Evolutionary conservation across 2,797 vertebrate genomes (phyloP), one percentile per base, ranked within the genome.

Genomic region (Eupleurogrammus muticus): DNA sequence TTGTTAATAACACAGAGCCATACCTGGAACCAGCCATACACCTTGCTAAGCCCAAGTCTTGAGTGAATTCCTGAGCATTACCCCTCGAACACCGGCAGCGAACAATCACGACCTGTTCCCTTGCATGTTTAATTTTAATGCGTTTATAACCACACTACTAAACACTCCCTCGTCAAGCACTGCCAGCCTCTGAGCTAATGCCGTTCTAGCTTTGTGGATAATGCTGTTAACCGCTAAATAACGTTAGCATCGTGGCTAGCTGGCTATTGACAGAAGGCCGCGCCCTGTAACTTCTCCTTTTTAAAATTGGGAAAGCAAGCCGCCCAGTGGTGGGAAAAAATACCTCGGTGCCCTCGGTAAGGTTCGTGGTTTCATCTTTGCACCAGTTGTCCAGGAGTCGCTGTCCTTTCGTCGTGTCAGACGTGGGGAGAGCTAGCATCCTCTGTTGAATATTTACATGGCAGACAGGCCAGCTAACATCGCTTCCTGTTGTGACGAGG

Each of bases 401-500:
- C 47, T 50, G 66, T 77, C 73, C 74, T 59, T 76, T 80, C 44
- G 72, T 77, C 65, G 81, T 54, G 54, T 74, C 64, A 60, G 76
- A 85, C 79, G 61, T 53, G 24, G 55, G 23, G 32, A 56, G 11
- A 60, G 81, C 79, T 87, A 87, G 84, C 89, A 88, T 83, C 90
- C 74, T 85, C 73, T 73, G 74, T 49, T 77, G 70, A 78, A 70
- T 90, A 90, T 92, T 90, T 88, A 91, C 89, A 82, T 90, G 81
- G 75, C 79, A 73, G 52, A 9, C 60, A 8, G 16, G 78, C 80
- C 82, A 86, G 69, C 77, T 66, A 1, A 59, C 70, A 76, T 79
- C 75, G 69, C 80, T 90, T 93, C 90, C 89, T 82, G 80, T 9
- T 90, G 67, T 57, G 67, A 42, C 19, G 57, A 19, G 20, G 60